Evolutionary conservation across 2,888 invertebrate genomes (phyloP), one percentile per base, ranked within the genome.

Genomic region (Steinernema scapterisci): DNA sequence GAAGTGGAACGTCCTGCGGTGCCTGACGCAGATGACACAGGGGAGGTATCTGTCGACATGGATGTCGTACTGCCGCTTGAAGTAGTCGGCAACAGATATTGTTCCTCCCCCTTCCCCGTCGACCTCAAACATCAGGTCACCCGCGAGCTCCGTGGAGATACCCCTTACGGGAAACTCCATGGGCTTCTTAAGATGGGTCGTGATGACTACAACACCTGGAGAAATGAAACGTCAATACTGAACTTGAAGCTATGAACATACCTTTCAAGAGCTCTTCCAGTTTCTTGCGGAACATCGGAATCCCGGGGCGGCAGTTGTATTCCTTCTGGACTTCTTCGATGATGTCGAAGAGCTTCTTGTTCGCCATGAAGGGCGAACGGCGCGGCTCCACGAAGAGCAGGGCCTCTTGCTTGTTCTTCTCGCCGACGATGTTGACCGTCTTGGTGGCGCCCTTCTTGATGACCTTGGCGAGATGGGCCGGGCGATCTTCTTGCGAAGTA

Each of bases 361-460:
- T 6, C 6, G 23, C 16, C 27, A 63, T 27, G n/a, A 63, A 63
- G 7, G 63, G 63, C 27, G 63, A 63, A 2, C 25, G 6, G 25
- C 25, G 21, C 13, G 63, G 63, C 31, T 27, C 63, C 16, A 63
- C 27, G 16, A 63, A 6, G 5, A 63, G 27, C 27, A 63, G 5
- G 1, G 63, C 63, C 2, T 25, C 63, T 38, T 63, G 63, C 1
- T 63, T 16, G 3, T 7, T 11, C 9, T 13, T 1, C 27, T 63
- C 25, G 3, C 63, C 63, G 16, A 63, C 19, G 63, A 63, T 63
- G 31, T 23, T 38, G 16, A 27, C 31, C 27, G 13, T 63, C 63
- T 63, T 63, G 31, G 23, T 16, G 5, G 63, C 23, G 1, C 63
- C 63, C 11, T 63, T 25, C 63, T 63, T 63, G 63, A 63, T 63